Evolutionary conservation across 2,888 invertebrate genomes (phyloP), one percentile per base, ranked within the genome.

Genomic region (Nemoura dubitans): DNA sequence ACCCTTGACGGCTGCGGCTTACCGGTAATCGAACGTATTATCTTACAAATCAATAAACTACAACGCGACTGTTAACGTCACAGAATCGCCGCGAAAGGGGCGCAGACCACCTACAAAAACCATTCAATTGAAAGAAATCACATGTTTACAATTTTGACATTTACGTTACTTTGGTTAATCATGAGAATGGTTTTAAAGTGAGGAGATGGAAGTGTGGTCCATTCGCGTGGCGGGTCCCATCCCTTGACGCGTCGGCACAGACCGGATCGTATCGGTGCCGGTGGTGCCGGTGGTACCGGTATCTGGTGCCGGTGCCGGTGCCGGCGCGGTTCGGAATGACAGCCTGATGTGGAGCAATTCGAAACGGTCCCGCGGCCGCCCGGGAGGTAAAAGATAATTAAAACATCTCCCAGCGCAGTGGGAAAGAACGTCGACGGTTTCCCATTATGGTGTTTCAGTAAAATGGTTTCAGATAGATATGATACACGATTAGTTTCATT

Each of bases 311-410:
- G 59, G 59, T 59, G 59, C 36, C 10, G 36, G 36, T 59, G 21
- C 59, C 59, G 59, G 59, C 21, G 10, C 59, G 21, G 59, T 10
- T 21, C 16, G 59, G 59, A 59, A 59, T 59, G 59, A 59, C 59
- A 59, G 59, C 16, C 59, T 14, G 59, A 21, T 14, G 10, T 16
- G 59, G 59, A 10, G 2, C 59, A 21, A 59, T 59, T 59, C 59
- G 59, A 59, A 59, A 59, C 59, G 59, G 59, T 21, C 59, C 36
- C 59, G 59, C 59, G 59, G 36, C 59, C 59, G 59, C 59, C 59
- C 59, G 59, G 59, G 59, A 59, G 59, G 59, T 59, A 59, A 59
- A 59, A 59, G 59, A 59, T 59, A 59, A 59, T 59, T 59, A 59
- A 59, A 59, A 59, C 59, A 59, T 59, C 59, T 59, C 59, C 59